Percentiles rank a stretch among this genome's conserved stretches.
Conservation (phyloP, 1,140 invertebrate species). For the Drosophila orena region DNA sequence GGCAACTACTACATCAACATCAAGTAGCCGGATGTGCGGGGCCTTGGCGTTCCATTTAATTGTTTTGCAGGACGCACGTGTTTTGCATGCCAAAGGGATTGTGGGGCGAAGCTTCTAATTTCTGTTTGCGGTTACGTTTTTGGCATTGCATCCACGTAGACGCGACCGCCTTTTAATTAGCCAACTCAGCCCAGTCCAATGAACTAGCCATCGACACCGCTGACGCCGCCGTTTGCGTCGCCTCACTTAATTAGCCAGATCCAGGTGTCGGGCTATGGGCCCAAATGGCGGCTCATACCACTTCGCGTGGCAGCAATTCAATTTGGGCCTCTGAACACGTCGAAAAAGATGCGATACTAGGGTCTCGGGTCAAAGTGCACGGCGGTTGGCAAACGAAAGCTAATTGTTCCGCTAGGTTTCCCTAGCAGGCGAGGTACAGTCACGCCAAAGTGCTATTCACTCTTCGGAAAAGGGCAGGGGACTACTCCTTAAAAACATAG, state of each 20-base stretch:
- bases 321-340: conserved; percentile 31
- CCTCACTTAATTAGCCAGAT: conserved; percentile 62
- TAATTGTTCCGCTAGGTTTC: conserved; percentile 24
- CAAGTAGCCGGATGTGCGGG: conserved; percentile 36
- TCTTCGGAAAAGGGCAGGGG: too few relatives aligned
- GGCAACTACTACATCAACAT: conserved; percentile 15
- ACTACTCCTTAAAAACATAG: too few relatives aligned
- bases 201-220: conserved; percentile 51
- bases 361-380: neutral
- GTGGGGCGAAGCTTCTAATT: conserved; percentile 48
- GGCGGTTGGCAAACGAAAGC: conserved; percentile 5
- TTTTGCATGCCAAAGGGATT: conserved; percentile 63
- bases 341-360: conserved; percentile 15
- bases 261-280: conserved; percentile 17
- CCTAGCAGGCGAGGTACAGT: conserved; percentile 10
- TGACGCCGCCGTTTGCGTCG: conserved; percentile 17
- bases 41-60: conserved; percentile 60
- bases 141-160: conserved; percentile 67
- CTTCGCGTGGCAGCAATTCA: conserved; percentile 36
- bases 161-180: conserved; percentile 75
- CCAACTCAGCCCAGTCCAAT: conserved; percentile 30
- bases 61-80: conserved; percentile 70
- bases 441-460: neutral
- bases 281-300: conserved; percentile 7
- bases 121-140: conserved; percentile 56